Base-by-base conservation (phyloP, 2,797 vertebrate genomes). In the Myotis planiceps region DNA sequence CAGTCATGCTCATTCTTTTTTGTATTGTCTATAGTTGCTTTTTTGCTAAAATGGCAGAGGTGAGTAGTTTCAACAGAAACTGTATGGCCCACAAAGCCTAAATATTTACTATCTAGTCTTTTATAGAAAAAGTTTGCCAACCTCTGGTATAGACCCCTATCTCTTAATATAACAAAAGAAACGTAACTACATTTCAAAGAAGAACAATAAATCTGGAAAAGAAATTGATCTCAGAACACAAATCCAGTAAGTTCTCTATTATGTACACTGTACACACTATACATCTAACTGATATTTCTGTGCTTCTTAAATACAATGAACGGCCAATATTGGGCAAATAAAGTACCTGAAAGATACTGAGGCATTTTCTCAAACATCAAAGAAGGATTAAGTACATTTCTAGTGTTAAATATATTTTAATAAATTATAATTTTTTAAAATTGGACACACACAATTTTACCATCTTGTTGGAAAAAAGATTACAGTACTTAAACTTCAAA, bases 71-170 rank as follows among this genome's bases (percentile, higher is more conserved):
- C 76, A 83, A 86, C 12, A 79, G 12, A 80, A 39, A 84, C 51
- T 69, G 3, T 12, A 87, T 68, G 27, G 45, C 25, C 65, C 76
- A 85, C 29, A 93, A 76, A 83, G 27, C 32, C 58, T 82, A 89
- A 79, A 90, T 92, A 94, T 80, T 91, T 93, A 92, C 68, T 92
- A 75, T 21, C n/a, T 63, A 90, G 47, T 55, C 45, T 93, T 90
- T 42, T 37, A 55, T 6, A 81, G 66, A 91, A 86, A 75, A 80
- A 91, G 25, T 88, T 72, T 91, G 39, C 32, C 49, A 90, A 63
- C 16, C 12, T 76, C 58, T 94, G 29, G 25, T 85, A 37, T 88
- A 84, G 34, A 71, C 25, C 94, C 1, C 18, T 58, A 65, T 71
- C 75, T 81, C 39, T 47, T 88, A 89, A 71, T 76, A 71, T 49